Evolutionary conservation across 2,888 invertebrate species (phyloP).

Genomic region (Dynastes hyllus): DNA sequence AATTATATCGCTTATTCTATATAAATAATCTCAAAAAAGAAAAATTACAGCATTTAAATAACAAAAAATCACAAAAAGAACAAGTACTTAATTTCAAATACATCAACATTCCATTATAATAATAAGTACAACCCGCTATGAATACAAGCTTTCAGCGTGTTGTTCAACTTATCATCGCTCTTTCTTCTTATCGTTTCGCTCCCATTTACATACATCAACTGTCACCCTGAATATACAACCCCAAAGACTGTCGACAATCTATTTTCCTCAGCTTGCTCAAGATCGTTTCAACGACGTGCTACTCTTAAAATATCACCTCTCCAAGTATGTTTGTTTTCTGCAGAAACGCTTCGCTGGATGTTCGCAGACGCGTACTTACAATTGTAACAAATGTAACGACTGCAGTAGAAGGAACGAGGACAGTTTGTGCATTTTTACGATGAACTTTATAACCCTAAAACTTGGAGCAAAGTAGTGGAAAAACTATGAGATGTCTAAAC

Average conservation of each 20-base stretch:
- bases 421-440: neutral
- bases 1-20: too few species aligned
- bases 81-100: too few species aligned
- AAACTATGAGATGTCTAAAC: neutral
- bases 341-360: constrained; percentile 1
- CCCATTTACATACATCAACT: neutral
- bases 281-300: neutral
- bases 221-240: neutral
- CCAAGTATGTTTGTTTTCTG: neutral
- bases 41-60: too few species aligned
- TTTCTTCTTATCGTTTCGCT: neutral
- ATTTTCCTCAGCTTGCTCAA: neutral
- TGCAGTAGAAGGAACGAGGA: neutral
- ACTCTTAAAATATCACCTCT: constrained; percentile 10
- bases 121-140: too few species aligned
- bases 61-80: too few species aligned
- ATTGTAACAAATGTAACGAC: neutral
- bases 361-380: neutral
- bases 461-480: neutral
- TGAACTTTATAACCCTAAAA: neutral
- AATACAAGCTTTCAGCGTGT: too few species aligned
- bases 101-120: too few species aligned
- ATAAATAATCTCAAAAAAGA: too few species aligned
- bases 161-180: too few species aligned
- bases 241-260: neutral